These are phyloP conservation scores for Agrotis ipsilon DNA, from an alignment of 2,888 invertebrate genomes.

Conservation along the genomic window DNA sequence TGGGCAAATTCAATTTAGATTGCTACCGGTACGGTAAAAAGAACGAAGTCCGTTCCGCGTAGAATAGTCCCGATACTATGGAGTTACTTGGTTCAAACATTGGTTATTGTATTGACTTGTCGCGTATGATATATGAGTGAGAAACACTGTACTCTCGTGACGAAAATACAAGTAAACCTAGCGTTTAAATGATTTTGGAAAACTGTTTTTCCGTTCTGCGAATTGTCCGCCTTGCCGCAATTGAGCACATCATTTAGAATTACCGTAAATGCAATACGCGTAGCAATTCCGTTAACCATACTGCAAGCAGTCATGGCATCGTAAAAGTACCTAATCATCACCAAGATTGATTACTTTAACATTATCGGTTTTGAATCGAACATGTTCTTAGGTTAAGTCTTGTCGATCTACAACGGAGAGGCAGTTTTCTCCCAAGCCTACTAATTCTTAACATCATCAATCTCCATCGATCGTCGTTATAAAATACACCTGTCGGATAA, in stretches of 20 bases:
- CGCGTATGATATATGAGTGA: not conserved
- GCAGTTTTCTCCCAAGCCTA: conserved; percentile 25
- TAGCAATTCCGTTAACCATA: conserved; percentile 36
- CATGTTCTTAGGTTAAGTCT: not conserved
- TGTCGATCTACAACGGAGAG: conserved; percentile 1
- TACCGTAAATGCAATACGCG: conserved; percentile 42
- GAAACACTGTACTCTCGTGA: not conserved
- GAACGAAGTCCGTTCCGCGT: too few species aligned
- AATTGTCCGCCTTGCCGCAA: not conserved
- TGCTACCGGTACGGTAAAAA: too few species aligned
- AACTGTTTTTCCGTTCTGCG: not conserved
- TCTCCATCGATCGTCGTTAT: conserved; percentile 17
- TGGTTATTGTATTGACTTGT: too few species aligned
- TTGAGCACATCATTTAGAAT: conserved; percentile 33
- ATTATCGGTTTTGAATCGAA: conserved; percentile 16
- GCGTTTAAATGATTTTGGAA: not conserved
- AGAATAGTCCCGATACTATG: too few species aligned
- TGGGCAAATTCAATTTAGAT: too few species aligned
- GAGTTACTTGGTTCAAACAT: too few species aligned
- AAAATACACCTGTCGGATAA: conserved; percentile 15
- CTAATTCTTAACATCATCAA: conserved; percentile 21
- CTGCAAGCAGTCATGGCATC: not conserved
- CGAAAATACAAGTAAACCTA: not conserved
- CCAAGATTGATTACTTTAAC: conserved; percentile 17
- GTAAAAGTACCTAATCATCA: conserved; percentile 18